Base-by-base conservation (phyloP, 2,888 invertebrate species). In the Erebia ligea region DNA sequence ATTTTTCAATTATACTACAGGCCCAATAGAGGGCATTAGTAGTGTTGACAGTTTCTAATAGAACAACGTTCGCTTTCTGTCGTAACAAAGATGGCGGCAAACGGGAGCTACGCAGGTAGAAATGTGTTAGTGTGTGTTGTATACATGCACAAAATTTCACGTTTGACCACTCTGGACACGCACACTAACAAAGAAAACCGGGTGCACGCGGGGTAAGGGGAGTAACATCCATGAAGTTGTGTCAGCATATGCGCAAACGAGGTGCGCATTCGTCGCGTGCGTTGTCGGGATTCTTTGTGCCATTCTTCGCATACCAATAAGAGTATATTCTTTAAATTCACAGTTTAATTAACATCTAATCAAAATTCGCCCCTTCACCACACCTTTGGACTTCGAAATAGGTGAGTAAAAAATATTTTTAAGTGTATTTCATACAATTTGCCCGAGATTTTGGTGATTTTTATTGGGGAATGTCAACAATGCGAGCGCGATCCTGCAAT, bases 261-360 rank as follows among this genome's bases (percentile, higher is more conserved):
- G 95, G 94, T 96, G 96, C 96, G 96, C 96, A 95, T 94, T 95
- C 95, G 95, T 94, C 95, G 95, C 95, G 95, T 96, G 97, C 97
- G 97, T 97, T 97, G 97, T 97, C 97, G 95, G 96, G 97, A 97
- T 97, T 98, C 97, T 97, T 97, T 97, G 97, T 97, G 97, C 96
- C 97, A 98, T 98, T 97, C 97, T 96, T 97, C 95, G 96, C 97
- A 98, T 98, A 97, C 97, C 97, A 97, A 95, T 95, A 95, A 95
- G 94, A 94, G 95, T 94, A 94, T 94, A 95, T 95, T 95, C 95
- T 95, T 95, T 95, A 94, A 95, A 95, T 95, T 95, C 95, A 95
- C 95, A 94, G 94, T 91, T 91, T 94, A 95, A 95, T 95, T 94
- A 93, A 94, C 87, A 89, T 84, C 84, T 88, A 92, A 94, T 94